Evolutionary conservation across 2,113 vertebrate species (phyloP), one percentile per base, ranked within the genome.

Genomic region (Antigone vipio): DNA sequence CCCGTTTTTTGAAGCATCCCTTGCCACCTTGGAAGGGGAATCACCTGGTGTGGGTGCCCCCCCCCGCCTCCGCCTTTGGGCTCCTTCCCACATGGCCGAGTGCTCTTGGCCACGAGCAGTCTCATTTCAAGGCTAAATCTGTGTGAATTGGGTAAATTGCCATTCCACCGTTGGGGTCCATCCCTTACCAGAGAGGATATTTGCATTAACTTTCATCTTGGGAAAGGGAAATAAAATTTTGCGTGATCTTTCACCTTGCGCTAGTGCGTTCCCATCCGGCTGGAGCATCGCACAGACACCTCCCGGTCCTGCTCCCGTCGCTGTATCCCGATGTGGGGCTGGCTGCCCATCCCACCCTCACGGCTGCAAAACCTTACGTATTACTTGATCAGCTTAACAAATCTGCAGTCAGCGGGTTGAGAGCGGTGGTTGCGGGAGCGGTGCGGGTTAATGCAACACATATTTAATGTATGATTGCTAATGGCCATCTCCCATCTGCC

Each of bases 381-480:
- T 42, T 49, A 7, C 85, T 89, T 59, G 6, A 23, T 77, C 91
- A 58, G 78, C 87, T 97, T 92, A 95, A 96, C 92, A 91, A 92
- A 91, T 64, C 80, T 45, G 71, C 77, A 53, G 49, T 27, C 38
- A 44, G 85, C 1, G 15, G 38, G 81, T 59, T 56, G 92, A 18
- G 81, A 77, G 77, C 10, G 6, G 52, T 44, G 87, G 91, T 8
- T 64, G 86, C 5, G 53, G 93, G 85, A 95, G 88, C 81, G 66
- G 88, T 2, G 23, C 15, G 34, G 92, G 94, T 97, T 97, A 97
- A 96, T 78, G 91, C 90, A 92, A 80, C 91, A 74, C 93, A 97
- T 98, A 87, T 97, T 98, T 98, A 97, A 98, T 98, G 97, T 95
- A 97, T 97, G 96, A 97, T 95, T 40, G 55, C 89, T 95, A 93